Conservation (phyloP, 1,140 invertebrate genomes). For the Mycetomoellerius zeteki region DNA sequence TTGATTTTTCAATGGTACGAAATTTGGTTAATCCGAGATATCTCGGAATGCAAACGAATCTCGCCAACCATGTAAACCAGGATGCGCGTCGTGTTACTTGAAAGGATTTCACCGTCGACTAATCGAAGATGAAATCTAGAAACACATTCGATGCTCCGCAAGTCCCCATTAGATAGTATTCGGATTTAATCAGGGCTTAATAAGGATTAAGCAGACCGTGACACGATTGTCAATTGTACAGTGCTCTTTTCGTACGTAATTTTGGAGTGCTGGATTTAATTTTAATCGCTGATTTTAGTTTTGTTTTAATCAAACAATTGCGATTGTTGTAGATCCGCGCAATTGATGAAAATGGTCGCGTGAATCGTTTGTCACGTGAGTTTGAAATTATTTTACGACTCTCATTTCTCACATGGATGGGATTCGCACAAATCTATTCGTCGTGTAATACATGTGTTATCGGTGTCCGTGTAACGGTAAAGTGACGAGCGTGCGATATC, state of each 20-base stretch:
- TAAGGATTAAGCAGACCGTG: constrained; percentile 61
- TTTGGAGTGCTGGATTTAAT: constrained; percentile 25
- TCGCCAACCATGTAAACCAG: constrained; percentile 51
- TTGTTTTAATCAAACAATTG: constrained; percentile 60
- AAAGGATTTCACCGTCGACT: constrained; percentile 39
- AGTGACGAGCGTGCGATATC: constrained; percentile 1
- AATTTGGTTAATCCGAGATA: constrained; percentile 67
- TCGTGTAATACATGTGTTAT: background rate
- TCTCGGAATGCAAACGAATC: constrained; percentile 61
- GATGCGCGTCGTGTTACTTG: constrained; percentile 35
- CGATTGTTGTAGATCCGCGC: background rate
- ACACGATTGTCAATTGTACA: constrained; percentile 45
- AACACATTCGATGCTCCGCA: constrained; percentile 25
- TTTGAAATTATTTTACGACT: constrained; percentile 26
- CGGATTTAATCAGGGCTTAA: constrained; percentile 65
- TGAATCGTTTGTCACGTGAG: constrained; percentile 16
- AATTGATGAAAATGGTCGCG: constrained; percentile 14
- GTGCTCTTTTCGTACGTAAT: constrained; percentile 49
- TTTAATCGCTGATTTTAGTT: constrained; percentile 66
- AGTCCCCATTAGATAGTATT: constrained; percentile 46
- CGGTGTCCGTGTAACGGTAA: background rate
- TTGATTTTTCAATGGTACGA: constrained; percentile 58
- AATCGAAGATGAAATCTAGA: constrained; percentile 61
- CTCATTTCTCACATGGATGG: constrained; percentile 40
- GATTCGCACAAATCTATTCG: background rate